Base-by-base conservation (phyloP, 2,888 invertebrate genomes). In the Brachyptera putata region DNA sequence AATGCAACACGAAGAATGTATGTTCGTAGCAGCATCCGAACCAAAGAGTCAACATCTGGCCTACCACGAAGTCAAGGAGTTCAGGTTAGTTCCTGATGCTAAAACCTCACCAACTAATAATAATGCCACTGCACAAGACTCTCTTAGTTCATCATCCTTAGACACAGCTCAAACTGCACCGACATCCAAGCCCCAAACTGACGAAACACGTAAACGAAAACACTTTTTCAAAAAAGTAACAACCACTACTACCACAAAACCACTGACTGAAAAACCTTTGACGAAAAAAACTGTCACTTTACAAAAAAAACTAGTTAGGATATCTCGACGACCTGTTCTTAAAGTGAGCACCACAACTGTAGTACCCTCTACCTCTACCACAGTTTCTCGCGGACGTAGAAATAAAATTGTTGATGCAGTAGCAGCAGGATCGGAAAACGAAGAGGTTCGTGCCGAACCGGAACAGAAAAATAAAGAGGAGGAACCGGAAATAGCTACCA, bases 1-100 rank as follows among this genome's bases (percentile, higher is more conserved):
- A 1, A 76, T 84, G 55, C 84, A 85, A 71, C 83, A 88, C 68
- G 89, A 89, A 73, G 89, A 89, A 72, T 89, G 89, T 70, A 87
- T 88, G 83, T 89, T 83, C 73, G 80, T 87, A 7, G 85, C 85
- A 1, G 85, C 85, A 67, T 83, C 84, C 1, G 82, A 84, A 41
- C 85, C 86, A 1, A 79, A 81, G 69, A 79, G 80, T 53, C 82
- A 82, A 58, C 84, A 84, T 70, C 74, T 85, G 65, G 83, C 85
- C 14, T 86, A 86, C 69, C 84, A 84, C 69, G 84, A 85, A 74
- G 75, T 81, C 1, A 84, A 84, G 68, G 81, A 84, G 68, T 80
- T 80, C 61, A 80, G 79, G 61, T 63, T 61, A 62, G 61, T 49
- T 18, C 60, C 61, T 2, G 37, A 21, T 16, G 43, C 46, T 3